Evolutionary conservation across 2,888 invertebrate species (phyloP), one percentile per base, ranked within the genome.

Genomic region (Drosophila dives): DNA sequence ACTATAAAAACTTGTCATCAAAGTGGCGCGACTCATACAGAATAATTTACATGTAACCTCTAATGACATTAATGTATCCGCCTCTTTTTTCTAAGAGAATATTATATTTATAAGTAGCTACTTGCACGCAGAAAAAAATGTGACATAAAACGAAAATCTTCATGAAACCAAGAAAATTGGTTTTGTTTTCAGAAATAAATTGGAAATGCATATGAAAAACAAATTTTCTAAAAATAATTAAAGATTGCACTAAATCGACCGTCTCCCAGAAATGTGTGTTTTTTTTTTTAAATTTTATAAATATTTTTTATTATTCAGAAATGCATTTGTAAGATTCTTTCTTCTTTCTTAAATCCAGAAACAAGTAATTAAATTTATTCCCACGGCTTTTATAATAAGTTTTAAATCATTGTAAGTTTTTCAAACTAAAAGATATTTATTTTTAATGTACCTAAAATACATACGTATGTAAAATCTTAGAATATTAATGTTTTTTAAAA

Each of bases 1-100:
- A 75, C 70, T 45, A 54, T 38, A 50, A 32, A 40, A 68, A 48
- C 63, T 72, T 53, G 58, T 48, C 36, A 23, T 40, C 45, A 56
- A 61, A 48, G 45, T 38, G 20, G 20, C 20, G 2, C 45, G 12
- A 12, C 45, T 20, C 20, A 20, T 7, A 12, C 20, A 23, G 20
- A 23, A 45, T 23, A 45, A 23, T 23, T 45, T 45, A 23, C 45
- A 23, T 45, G 45, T 2, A 7, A 20, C 42, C 12, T 3, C 12
- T 12, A 45, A 20, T 20, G 45, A 7, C 20, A 45, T 23, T 23
- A 15, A 3, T 8, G 12, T 23, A 45, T 20, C 20, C 45, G 12
- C 20, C 20, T 23, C 20, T 23, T 20, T 4, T 2, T 15, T 7
- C 15, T 3, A 8, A 15, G 7, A 23, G 45, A 45, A 23, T 15